Base-by-base conservation (phyloP, 1,140 invertebrate genomes). In the Aphelinus atriplicis region DNA sequence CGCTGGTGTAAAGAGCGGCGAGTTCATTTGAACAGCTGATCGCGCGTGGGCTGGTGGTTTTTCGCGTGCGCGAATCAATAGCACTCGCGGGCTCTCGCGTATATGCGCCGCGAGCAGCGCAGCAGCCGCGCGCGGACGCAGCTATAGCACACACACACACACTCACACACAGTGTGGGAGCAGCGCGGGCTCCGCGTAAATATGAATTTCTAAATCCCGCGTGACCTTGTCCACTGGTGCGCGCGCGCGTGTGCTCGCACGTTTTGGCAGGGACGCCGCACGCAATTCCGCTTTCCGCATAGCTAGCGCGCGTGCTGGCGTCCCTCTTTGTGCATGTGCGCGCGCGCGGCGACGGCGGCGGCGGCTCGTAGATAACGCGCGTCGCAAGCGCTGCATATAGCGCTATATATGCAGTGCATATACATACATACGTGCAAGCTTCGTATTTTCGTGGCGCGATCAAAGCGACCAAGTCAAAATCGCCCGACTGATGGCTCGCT, bases 201-300 rank as follows among this genome's bases (percentile, higher is more conserved):
- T 75, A 65, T 67, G 62, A 69, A 65, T 71, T 75, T 57, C 67
- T 56, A 71, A 71, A 75, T 61, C 61, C 50, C 60, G 67, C 53
- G 46, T 71, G 73, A 75, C 73, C 74, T 71, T 69, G 73, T 69
- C 53, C 66, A 66, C 74, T 62, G 63, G 56, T 64, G 56, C 68
- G 55, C 64, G 53, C 50, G 56, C 74, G 68, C 71, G 56, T 64
- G 56, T 62, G 55, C 64, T 58, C 50, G 56, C 56, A 60, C 68
- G 26, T 70, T 75, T 75, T 75, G 73, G 73, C 73, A 75, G 60
- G 3, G 62, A 4, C 51, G 42, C 1, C 65, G 62, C 73, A 75
- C 67, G 73, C 73, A 70, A 75, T 75, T 70, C 67, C 73, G 73
- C 60, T 75, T 74, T 67, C 51, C 42, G 50, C 64, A 42, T n/a